Percentiles rank a stretch among this genome's conserved stretches.
phyloP scores from a whole-genome alignment of 2,888 invertebrate species.

The Thymelicus acteon region DNA sequence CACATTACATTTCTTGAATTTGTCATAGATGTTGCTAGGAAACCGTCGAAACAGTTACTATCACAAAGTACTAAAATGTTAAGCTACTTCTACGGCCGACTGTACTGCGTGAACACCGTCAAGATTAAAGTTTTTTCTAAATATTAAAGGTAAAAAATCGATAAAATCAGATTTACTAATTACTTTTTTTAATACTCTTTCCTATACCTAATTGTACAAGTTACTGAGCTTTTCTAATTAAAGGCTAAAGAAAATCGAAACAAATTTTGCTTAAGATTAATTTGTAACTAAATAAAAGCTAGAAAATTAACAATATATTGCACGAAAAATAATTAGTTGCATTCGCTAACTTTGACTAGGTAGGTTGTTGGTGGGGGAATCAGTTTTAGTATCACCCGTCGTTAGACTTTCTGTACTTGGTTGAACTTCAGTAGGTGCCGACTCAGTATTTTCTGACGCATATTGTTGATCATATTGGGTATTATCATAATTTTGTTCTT shows the following conservation, averaged over 20 bases:
- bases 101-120: no score
- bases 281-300: slow-evolving; percentile 47
- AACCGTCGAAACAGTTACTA: no score
- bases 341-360: slow-evolving; percentile 70
- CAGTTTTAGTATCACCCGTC: slow-evolving; percentile 50
- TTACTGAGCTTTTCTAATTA: slow-evolving; percentile 4
- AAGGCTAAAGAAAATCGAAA: slow-evolving; percentile 6
- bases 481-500: slow-evolving; percentile 62
- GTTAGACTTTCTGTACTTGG: slow-evolving; percentile 36
- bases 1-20: no score
- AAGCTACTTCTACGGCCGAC: no score
- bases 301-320: slow-evolving; percentile 66
- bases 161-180: background rate
- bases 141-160: no score
- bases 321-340: slow-evolving; percentile 58
- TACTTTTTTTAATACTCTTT: background rate
- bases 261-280: slow-evolving; percentile 7
- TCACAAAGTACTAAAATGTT: no score
- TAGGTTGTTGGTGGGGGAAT: slow-evolving; percentile 57
- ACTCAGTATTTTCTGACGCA: slow-evolving; percentile 49
- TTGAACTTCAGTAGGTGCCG: slow-evolving; percentile 40
- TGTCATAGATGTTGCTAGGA: no score
- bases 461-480: slow-evolving; percentile 58
- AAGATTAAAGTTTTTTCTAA: no score
- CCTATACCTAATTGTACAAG: background rate